Evolutionary conservation across 2,797 vertebrate species (phyloP).

Genomic region (Menidia menidia): DNA sequence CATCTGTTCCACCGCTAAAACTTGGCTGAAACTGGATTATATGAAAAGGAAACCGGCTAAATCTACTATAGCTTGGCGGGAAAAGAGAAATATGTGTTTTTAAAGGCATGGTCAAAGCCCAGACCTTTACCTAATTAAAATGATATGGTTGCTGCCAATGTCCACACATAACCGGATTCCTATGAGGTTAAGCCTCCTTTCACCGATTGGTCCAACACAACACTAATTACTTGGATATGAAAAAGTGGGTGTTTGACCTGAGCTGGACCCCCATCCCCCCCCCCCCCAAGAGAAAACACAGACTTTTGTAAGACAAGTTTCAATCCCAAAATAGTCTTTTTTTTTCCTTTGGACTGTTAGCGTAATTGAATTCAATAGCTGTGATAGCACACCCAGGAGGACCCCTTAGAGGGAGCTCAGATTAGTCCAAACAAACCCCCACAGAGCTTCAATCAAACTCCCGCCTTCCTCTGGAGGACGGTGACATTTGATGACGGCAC

Average conservation of each 20-base stretch:
- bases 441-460: conserved; percentile 20
- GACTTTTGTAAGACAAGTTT: neutral
- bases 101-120: neutral
- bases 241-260: neutral
- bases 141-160: neutral
- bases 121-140: neutral
- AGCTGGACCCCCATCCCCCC: neutral
- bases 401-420: conserved; percentile 25
- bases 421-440: conserved; percentile 46
- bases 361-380: neutral
- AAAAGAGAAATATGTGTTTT: neutral
- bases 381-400: conserved; percentile 8
- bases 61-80: neutral
- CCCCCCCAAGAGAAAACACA: too few species aligned
- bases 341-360: neutral
- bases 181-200: too few species aligned
- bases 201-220: too few species aligned
- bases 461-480: conserved; percentile 17
- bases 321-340: neutral
- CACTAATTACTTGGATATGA: neutral
- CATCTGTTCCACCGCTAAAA: neutral
- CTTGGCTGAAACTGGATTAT: neutral
- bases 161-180: too few species aligned
- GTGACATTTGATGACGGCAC: conserved; percentile 42
- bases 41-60: neutral